Evolutionary conservation across 2,113 vertebrate genomes (phyloP), one percentile per base, ranked within the genome.

Genomic region (Mus pahari): DNA sequence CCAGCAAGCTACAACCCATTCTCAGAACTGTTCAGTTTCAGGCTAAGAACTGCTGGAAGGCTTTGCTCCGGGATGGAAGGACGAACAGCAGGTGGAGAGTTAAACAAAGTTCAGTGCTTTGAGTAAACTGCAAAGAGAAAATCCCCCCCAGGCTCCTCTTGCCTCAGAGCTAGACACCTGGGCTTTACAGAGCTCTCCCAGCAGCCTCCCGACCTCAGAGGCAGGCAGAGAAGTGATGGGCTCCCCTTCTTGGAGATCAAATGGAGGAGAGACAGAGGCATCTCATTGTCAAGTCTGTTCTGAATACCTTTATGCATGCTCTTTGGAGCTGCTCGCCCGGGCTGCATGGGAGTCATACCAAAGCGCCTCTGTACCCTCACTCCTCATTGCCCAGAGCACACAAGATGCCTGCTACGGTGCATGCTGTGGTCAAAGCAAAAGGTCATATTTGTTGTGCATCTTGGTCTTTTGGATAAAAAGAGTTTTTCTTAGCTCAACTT

Each of bases 331-430:
- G 0, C n/a, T 24, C 17, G 3, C 53, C 58, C 12, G 31, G 4
- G n/a, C 26, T 1, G 11, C 36, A 60, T 16, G 28, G 39, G 8
- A 1, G 20, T 11, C 50, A n/a, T 28, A 17, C 2, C 8, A 42
- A 64, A 2, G 45, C 17, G 7, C 55, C 16, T 0, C 28, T 36
- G 71, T 0, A 0, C 33, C 55, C 50, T 70, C 55, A 22, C 0
- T 7, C 20, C 68, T 82, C 8, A 0, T 2, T 24, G 36, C 14
- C 60, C 83, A 53, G 28, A 22, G 73, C 9, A 58, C n/a, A 39
- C 0, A 3, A 9, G 0, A 6, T 11, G 5, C 42, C 50, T 70
- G 28, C 0, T 0, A 55, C 12, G 24, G 20, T 19, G 24, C 10
- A 45, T 24, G 4, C 60, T 31, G 50, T 53, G 20, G 42, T 6